Conservation (phyloP, 2,113 vertebrate genomes). For the Chaetodon trifascialis region DNA sequence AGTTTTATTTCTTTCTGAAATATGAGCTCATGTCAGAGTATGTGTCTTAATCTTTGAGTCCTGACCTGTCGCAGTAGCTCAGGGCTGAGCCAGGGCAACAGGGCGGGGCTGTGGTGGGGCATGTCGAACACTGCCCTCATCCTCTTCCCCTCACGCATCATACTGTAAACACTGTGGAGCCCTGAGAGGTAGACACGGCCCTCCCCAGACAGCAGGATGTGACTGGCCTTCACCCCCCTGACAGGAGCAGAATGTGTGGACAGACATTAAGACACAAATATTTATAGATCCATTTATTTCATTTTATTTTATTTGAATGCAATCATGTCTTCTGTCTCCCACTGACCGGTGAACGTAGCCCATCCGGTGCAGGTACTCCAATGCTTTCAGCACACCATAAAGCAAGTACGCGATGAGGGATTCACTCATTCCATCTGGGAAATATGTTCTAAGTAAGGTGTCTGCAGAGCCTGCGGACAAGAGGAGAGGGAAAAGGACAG, state of each 20-base stretch:
- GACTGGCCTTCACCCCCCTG: conserved; percentile 98
- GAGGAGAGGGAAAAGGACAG: conserved; percentile 23
- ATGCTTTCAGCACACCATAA: conserved; percentile 90
- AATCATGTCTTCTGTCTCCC: background rate
- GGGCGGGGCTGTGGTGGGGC: conserved; percentile 93
- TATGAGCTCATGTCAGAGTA: background rate
- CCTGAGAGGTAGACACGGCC: conserved; percentile 96
- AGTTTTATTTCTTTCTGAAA: no score
- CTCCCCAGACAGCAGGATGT: conserved; percentile 95
- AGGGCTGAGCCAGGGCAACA: conserved; percentile 98
- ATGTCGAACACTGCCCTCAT: conserved; percentile 93
- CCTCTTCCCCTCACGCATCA: conserved; percentile 93
- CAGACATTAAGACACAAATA: background rate
- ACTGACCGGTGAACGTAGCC: conserved; percentile 96
- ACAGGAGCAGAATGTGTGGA: background rate
- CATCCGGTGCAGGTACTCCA: conserved; percentile 95
- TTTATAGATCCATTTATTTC: no score
- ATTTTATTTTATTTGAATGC: background rate
- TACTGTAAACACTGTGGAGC: conserved; percentile 92
- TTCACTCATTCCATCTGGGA: conserved; percentile 98
- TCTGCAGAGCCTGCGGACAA: conserved; percentile 91
- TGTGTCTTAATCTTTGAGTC: background rate
- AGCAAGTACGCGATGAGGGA: conserved; percentile 94
- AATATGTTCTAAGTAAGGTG: conserved; percentile 90
- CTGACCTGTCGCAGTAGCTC: conserved; percentile 97